phyloP scores from a whole-genome alignment of 2,113 vertebrate genomes.

The Capra hircus region DNA sequence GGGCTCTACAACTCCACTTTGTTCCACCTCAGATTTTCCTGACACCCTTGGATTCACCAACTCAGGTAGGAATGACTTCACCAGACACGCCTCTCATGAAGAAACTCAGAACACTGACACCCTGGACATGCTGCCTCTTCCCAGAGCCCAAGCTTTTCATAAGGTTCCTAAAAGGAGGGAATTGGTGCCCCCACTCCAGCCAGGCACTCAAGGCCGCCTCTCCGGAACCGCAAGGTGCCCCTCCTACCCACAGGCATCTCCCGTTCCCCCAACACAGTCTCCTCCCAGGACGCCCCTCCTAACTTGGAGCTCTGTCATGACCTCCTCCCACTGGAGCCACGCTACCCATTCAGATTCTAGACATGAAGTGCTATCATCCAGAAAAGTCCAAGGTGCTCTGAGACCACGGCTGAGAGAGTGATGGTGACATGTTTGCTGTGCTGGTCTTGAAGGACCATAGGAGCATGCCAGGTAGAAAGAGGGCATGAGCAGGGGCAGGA shows the following conservation, averaged over 20 bases:
- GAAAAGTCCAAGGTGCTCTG: background rate
- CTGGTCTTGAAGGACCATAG: background rate
- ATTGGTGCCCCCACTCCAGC: background rate
- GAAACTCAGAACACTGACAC: background rate
- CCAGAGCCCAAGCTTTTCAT: background rate
- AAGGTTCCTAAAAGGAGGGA: background rate
- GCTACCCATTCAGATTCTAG: background rate
- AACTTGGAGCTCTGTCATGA: background rate
- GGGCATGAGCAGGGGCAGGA: background rate
- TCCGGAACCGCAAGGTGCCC: background rate
- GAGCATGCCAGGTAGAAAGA: background rate
- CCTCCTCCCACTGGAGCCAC: background rate
- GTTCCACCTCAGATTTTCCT: background rate
- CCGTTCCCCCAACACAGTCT: rapidly evolving
- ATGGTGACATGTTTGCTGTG: background rate
- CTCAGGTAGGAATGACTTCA: background rate
- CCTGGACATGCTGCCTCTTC: background rate
- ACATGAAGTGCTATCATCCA: background rate
- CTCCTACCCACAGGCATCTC: background rate
- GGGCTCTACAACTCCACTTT: background rate
- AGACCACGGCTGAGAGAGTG: background rate
- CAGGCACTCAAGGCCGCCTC: background rate
- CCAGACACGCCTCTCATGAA: background rate
- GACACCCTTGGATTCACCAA: background rate
- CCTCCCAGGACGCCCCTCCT: background rate